These are phyloP conservation scores for Ips nitidus DNA, from an alignment of 1,140 invertebrate species.

Conservation along the genomic window DNA sequence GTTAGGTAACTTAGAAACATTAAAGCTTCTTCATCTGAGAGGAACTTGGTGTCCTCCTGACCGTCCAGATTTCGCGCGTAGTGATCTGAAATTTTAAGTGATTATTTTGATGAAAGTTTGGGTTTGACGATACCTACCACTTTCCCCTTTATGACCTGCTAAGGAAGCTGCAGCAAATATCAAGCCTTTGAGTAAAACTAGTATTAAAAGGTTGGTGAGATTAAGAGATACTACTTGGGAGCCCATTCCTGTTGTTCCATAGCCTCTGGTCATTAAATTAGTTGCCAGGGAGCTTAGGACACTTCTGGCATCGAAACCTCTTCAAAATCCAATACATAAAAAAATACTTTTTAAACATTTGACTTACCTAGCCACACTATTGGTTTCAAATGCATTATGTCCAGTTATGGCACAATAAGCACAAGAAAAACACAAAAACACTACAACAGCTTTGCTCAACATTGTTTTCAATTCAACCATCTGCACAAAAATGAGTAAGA, in stretches of 20 bases:
- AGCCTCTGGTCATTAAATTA: conserved; percentile 46
- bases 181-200: conserved; percentile 77
- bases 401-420: not conserved
- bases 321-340: conserved; percentile 25
- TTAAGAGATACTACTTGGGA: conserved; percentile 78
- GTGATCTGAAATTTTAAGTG: conserved; percentile 7
- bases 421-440: not conserved
- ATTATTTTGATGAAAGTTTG: too few species aligned
- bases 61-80: conserved; percentile 59
- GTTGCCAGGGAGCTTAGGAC: conserved; percentile 45
- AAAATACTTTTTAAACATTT: not conserved
- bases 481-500: not conserved
- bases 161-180: conserved; percentile 77
- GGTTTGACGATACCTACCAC: conserved; percentile 35
- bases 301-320: conserved; percentile 46
- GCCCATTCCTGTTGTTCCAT: conserved; percentile 39
- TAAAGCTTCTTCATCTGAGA: conserved; percentile 48
- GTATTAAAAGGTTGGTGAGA: conserved; percentile 76
- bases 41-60: conserved; percentile 40
- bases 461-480: too few species aligned
- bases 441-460: too few species aligned
- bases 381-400: not conserved
- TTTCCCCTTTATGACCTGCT: conserved; percentile 63
- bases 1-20: conserved; percentile 47
- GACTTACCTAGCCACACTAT: not conserved